Base-by-base conservation (phyloP, 2,113 vertebrate genomes). In the Girardinichthys multiradiatus region DNA sequence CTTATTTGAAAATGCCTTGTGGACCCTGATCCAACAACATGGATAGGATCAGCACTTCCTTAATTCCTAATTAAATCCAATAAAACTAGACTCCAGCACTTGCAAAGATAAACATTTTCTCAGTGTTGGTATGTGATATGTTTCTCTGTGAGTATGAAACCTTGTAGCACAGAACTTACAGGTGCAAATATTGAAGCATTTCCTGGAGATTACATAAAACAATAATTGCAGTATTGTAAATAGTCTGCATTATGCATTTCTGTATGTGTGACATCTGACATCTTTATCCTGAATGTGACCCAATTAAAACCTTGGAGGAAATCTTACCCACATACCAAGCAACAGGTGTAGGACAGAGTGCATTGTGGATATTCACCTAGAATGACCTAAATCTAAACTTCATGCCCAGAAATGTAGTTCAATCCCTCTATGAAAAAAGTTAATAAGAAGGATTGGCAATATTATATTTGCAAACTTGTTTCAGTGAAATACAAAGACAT, bases 271-370 rank as follows among this genome's bases (percentile, higher is more conserved):
- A 68, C 68, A 70, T 80, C 28, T 70, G 31, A 82, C 70, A 74
- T 78, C 72, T 86, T 70, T 57, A 78, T 62, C 70, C 61, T 57
- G 70, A 84, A 85, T 79, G 81, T 85, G 86, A 82, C 82, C 86
- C 75, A 88, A 86, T 87, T 88, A 68, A 80, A 84, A 84, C 60
- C 79, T 76, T 30, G 29, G 81, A 88, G 71, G 75, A 85, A 81
- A 84, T 78, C 79, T 84, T 81, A 60, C 68, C 71, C 79, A 64
- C 86, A 75, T 80, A 70, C 72, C 76, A 87, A 75, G 84, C 89
- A 84, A 86, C 86, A 87, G 90, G 79, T 80, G 62, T 45, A 70
- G 75, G 82, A 63, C 80, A 12, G 67, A 65, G 59, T 70, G 64
- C 37, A 10, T 77, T 71, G 67, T 64, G 70, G 76, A 86, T 82